These are phyloP conservation scores for Mnemiopsis leidyi DNA, from an alignment of 37 sponge, comb jelly and placozoan species.

Conservation along the genomic window DNA sequence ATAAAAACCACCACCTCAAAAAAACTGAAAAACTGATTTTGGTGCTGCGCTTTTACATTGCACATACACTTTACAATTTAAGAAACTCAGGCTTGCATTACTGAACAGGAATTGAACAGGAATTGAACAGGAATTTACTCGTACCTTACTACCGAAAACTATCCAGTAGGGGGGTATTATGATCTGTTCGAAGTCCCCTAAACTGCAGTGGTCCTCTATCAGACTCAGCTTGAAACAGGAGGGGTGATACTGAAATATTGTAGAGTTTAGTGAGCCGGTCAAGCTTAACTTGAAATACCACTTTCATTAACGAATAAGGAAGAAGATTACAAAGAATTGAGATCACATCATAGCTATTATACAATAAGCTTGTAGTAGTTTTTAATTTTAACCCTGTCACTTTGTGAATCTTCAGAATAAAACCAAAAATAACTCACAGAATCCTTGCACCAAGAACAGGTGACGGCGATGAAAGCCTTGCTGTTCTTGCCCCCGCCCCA, in stretches of 20 bases:
- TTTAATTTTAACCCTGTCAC: no score
- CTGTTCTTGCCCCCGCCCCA: slow-evolving; percentile 52
- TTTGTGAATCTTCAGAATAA: no score
- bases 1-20: background rate
- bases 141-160: slow-evolving; percentile 57
- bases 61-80: no score
- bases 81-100: background rate
- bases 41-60: no score
- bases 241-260: slow-evolving; percentile 31
- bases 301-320: no score
- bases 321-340: no score
- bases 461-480: slow-evolving; percentile 48
- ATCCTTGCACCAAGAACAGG: slow-evolving; percentile 55
- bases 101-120: no score
- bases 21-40: background rate
- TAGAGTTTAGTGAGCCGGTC: no score
- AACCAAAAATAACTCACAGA: slow-evolving; percentile 64
- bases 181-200: slow-evolving; percentile 55
- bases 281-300: no score
- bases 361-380: no score
- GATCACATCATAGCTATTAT: no score
- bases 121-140: no score
- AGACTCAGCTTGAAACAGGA: slow-evolving; percentile 60
- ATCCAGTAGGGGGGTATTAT: slow-evolving; percentile 56
- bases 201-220: slow-evolving; percentile 62